Conservation (phyloP, 2,888 invertebrate species). For the Schizotus pectinicornis region DNA sequence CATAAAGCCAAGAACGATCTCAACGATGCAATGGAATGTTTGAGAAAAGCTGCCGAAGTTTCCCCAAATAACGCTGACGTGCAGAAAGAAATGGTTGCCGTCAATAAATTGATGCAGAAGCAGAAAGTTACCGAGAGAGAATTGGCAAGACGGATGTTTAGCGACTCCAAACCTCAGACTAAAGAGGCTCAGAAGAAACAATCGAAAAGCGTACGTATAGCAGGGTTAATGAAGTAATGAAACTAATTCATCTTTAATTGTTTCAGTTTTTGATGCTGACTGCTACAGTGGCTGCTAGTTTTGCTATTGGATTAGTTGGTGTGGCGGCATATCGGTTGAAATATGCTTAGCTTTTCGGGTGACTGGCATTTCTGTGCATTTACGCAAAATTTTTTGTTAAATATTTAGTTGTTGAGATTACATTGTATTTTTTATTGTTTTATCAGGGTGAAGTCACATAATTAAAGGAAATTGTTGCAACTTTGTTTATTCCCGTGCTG, state of each 20-base stretch:
- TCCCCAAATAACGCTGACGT: slow-evolving; percentile 67
- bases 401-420: slow-evolving; percentile 3
- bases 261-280: slow-evolving; percentile 64
- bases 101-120: slow-evolving; percentile 50
- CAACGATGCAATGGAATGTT: slow-evolving; percentile 70
- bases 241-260: slow-evolving; percentile 37
- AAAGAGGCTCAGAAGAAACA: slow-evolving; percentile 13
- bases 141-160: slow-evolving; percentile 62
- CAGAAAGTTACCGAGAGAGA: slow-evolving; percentile 61
- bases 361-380: slow-evolving; percentile 23
- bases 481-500: neutral
- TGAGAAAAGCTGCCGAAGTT: slow-evolving; percentile 68
- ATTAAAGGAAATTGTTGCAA: neutral
- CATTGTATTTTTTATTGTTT: slow-evolving; percentile 8
- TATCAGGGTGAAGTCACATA: too few species aligned
- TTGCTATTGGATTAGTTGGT: slow-evolving; percentile 73
- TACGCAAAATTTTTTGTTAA: slow-evolving; percentile 16
- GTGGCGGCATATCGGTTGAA: slow-evolving; percentile 78
- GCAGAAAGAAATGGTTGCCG: slow-evolving; percentile 58
- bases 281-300: slow-evolving; percentile 71
- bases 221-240: slow-evolving; percentile 8
- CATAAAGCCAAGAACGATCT: slow-evolving; percentile 72
- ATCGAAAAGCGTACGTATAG: slow-evolving; percentile 4
- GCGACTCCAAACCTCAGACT: slow-evolving; percentile 5
- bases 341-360: slow-evolving; percentile 47